Conservation (phyloP, 2,113 vertebrate genomes). For the Eonycteris spelaea region DNA sequence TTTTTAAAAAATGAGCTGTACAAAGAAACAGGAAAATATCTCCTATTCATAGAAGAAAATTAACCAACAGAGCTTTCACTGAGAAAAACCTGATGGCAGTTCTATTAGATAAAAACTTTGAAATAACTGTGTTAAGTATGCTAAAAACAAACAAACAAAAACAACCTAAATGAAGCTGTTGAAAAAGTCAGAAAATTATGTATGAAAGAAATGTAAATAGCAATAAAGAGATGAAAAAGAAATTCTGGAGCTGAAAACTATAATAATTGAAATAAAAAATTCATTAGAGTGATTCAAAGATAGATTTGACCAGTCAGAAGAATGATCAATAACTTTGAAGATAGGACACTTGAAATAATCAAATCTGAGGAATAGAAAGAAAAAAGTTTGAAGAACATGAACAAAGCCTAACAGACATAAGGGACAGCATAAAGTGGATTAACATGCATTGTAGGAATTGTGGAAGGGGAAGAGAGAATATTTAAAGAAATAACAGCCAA, state of each 20-base stretch:
- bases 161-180: neutral
- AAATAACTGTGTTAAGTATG: neutral
- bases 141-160: neutral
- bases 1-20: neutral
- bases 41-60: neutral
- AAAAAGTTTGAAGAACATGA: neutral
- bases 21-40: neutral
- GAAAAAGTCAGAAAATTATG: neutral
- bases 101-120: neutral
- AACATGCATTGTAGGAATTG: neutral
- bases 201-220: neutral
- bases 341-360: neutral
- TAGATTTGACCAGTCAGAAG: neutral
- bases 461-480: neutral
- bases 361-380: neutral
- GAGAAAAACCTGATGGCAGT: neutral
- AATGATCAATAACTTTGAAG: neutral
- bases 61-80: neutral
- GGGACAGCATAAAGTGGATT: too few relatives aligned
- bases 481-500: neutral
- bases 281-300: neutral
- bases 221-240: neutral
- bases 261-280: neutral
- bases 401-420: neutral
- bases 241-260: neutral